phyloP scores from a whole-genome alignment of 1,140 invertebrate species.

The honey bee (Apis mellifera) region Amel_HAv3.1 CM009940.2:7783501-7784000 shows the following conservation, averaged over 20 bases:
- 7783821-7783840: slow-evolving; percentile 3
- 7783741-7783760: slow-evolving; percentile 2
- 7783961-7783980: slow-evolving; percentile 51
- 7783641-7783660: slow-evolving; percentile 63
- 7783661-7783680: slow-evolving; percentile 70
- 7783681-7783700: slow-evolving; percentile 66
- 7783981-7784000: slow-evolving; percentile 9
- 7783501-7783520: not conserved
- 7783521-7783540: not conserved
- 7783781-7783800: not conserved
- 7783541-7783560: not conserved
- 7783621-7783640: not conserved
- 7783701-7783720: slow-evolving; percentile 73
- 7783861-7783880: not conserved
- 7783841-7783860: not conserved
- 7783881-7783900: too few relatives aligned
- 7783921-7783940: not conserved
- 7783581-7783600: not conserved
- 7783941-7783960: not conserved
- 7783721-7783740: slow-evolving; percentile 31
- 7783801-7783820: not conserved
- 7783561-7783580: not conserved
- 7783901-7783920: not conserved
- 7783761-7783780: not conserved
- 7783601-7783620: not conserved